A percentile compares a stretch with the other conserved stretches of the same genome.
Evolutionary conservation across 2,797 vertebrate genomes (phyloP).

Genomic region (Dipus sagitta): DNA sequence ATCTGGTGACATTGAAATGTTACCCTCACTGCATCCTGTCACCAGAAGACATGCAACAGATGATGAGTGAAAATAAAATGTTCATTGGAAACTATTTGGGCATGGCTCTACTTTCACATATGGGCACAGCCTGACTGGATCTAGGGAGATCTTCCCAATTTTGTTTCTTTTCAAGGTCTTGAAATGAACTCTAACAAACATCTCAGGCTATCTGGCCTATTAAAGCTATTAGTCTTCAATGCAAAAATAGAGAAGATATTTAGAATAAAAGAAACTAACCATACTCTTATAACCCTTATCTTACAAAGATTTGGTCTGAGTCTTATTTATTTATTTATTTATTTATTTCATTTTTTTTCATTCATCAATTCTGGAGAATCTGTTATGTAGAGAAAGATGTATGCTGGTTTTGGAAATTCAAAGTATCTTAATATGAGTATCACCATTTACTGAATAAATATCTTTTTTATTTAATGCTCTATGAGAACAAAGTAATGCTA

Average conservation of each 20-base stretch:
- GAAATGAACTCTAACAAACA: constrained; percentile 41
- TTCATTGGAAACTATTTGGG: constrained; percentile 29
- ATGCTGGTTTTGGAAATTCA: not conserved
- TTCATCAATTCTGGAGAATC: not conserved
- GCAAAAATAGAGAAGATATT: not conserved
- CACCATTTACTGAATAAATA: constrained; percentile 1
- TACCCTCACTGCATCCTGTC: not conserved
- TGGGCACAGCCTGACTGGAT: constrained; percentile 46
- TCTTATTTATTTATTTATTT: not conserved
- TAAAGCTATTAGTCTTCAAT: constrained; percentile 44
- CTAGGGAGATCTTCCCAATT: not conserved
- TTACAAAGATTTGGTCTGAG: not conserved
- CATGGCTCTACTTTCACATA: constrained; percentile 29
- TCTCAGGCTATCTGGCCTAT: constrained; percentile 62
- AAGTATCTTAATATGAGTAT: not conserved
- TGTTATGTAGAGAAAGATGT: not conserved
- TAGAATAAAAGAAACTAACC: constrained; percentile 33
- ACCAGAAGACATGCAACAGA: constrained; percentile 41
- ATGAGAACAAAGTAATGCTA: not conserved
- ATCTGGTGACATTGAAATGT: not conserved
- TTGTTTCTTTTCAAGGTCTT: constrained; percentile 69
- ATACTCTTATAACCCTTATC: not conserved
- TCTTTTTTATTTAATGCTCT: not conserved
- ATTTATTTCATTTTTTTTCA: constrained; percentile 21
- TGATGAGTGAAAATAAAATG: constrained; percentile 47